Base-by-base conservation (phyloP, 2,797 vertebrate genomes). In the Urosaurus nigricauda region DNA sequence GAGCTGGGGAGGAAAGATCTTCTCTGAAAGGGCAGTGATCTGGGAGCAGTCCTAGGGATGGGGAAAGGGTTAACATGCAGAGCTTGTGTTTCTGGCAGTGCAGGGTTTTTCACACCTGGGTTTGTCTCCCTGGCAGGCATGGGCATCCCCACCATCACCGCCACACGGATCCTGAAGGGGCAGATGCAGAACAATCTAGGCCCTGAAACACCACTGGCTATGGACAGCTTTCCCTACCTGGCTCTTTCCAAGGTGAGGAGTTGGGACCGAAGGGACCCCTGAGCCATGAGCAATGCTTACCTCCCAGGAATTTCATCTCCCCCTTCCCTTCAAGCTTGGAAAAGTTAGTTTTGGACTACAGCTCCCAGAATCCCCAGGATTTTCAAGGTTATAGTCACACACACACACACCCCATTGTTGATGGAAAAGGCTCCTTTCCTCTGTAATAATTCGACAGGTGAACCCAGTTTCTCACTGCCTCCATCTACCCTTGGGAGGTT, bases 71-170 rank as follows among this genome's bases (percentile, higher is more conserved):
- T 5, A 1, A 14, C 1, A 0, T 17, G 8, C 79, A 63, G 35
- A 47, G 17, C 16, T 40, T 12, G 11, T 12, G 4, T 29, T 29
- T 9, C 29, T 3, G 74, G 47, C 21, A 17, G 3, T 1, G 11
- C n/a, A 14, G 21, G 2, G 32, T 75, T 35, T 13, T 29, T 82
- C 24, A 89, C 19, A 2, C 2, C 0, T 1, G 4, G 3, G 53
- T 58, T 8, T 12, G 47, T n/a, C 2, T 58, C 12, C 5, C 21
- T 81, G 74, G 53, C 43, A 98, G 98, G 97, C 47, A 98, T 98
- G 98, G 98, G 98, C 0, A 95, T 99, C 87, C 94, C 98, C 70
- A 99, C 98, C 0, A 95, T 99, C 88, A 97, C 98, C 0, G 98
- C 98, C 0, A 97, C 98, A 70, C 97, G 98, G 53, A 98, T 99